A percentile compares a stretch with the other conserved stretches of the same genome.
These are phyloP conservation scores for Sitta europaea DNA, from an alignment of 2,113 vertebrate genomes.

Conservation along the genomic window DNA sequence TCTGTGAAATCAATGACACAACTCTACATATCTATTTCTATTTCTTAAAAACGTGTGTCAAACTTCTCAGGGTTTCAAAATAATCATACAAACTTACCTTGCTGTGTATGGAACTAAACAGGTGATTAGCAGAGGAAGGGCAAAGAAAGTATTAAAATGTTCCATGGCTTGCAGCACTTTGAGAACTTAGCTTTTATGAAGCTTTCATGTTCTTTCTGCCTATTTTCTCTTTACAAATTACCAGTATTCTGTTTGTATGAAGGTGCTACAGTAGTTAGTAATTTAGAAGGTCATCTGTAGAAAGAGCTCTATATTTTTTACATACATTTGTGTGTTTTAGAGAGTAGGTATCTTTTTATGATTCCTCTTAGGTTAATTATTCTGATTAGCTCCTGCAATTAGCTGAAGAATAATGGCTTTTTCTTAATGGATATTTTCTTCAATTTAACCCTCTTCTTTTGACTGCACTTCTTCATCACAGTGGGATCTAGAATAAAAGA, in stretches of 20 bases:
- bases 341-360: not conserved
- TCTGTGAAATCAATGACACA: not conserved
- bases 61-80: not conserved
- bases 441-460: not conserved
- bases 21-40: not conserved
- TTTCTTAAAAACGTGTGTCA: not conserved
- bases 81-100: not conserved
- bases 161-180: not conserved
- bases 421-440: conserved; percentile 35
- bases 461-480: not conserved
- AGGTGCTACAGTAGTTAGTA: not conserved
- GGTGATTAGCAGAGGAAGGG: not conserved
- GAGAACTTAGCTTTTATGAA: not conserved
- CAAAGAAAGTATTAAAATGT: not conserved
- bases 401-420: conserved; percentile 28
- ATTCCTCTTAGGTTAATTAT: conserved; percentile 40
- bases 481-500: not conserved
- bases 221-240: not conserved
- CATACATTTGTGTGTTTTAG: not conserved
- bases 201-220: not conserved
- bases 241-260: not conserved
- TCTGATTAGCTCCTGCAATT: conserved; percentile 25
- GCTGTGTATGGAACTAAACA: not conserved
- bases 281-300: not conserved
- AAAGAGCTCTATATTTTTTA: not conserved